phyloP scores from a whole-genome alignment of 2,888 invertebrate genomes.

The Terebella lapidaria region DNA sequence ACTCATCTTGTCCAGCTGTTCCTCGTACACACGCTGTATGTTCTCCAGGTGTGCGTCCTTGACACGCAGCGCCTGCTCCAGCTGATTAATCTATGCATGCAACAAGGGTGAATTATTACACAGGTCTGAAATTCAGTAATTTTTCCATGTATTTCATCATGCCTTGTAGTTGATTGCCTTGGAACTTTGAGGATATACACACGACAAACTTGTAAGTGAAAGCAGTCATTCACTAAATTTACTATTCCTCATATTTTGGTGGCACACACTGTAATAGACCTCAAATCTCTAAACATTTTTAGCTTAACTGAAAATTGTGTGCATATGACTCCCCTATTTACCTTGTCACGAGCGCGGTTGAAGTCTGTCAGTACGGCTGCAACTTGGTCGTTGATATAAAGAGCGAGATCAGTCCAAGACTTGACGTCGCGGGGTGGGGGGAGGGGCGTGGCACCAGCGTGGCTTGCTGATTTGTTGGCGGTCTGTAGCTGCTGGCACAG shows the following conservation, averaged over 20 bases:
- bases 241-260: no score
- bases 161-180: no score
- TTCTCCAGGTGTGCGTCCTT: constrained; percentile 34
- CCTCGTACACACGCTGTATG: constrained; percentile 37
- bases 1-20: constrained; percentile 40
- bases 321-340: constrained; percentile 15
- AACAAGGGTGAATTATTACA: no score
- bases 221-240: no score
- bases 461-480: no score
- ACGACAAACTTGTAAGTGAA: no score
- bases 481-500: constrained; percentile 41
- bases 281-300: no score
- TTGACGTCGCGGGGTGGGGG: constrained; percentile 26
- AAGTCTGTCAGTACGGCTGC: constrained; percentile 32
- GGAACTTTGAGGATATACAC: no score
- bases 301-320: neutral
- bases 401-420: constrained; percentile 40
- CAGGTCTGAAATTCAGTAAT: no score
- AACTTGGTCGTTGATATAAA: constrained; percentile 42
- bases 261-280: no score
- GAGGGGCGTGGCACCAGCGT: no score
- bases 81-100: constrained; percentile 30
- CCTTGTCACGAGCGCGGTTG: constrained; percentile 39
- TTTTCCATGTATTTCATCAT: no score
- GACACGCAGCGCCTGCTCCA: constrained; percentile 30